Evolutionary conservation across 2,113 vertebrate species (phyloP).

Genomic region (Dipodomys spectabilis): DNA sequence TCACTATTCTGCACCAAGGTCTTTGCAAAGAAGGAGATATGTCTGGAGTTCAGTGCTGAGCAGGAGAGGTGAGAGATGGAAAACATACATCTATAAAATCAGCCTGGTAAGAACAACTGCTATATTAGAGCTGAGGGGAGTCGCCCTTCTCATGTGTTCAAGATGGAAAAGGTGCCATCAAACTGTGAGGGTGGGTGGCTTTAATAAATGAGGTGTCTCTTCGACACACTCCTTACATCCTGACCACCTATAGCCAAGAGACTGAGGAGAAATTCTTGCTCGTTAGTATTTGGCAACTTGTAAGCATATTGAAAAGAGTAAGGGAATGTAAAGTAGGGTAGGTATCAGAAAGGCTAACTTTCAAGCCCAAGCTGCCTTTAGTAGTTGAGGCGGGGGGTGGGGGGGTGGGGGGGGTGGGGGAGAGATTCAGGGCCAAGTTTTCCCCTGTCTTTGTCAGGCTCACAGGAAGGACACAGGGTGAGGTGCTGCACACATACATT

Average conservation of each 20-base stretch:
- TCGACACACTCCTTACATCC: neutral
- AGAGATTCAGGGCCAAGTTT: neutral
- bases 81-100: neutral
- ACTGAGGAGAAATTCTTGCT: neutral
- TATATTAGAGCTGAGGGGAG: neutral
- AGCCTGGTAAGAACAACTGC: slow-evolving; percentile 29
- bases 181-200: neutral
- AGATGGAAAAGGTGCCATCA: neutral
- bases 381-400: neutral
- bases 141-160: neutral
- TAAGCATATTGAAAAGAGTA: neutral
- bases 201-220: neutral
- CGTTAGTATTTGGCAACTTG: slow-evolving; percentile 10
- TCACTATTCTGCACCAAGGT: neutral
- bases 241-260: neutral
- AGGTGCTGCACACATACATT: accelerated
- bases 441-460: too few species aligned
- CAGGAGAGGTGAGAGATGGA: neutral
- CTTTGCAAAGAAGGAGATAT: neutral
- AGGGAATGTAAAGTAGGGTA: neutral
- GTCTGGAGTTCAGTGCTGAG: neutral
- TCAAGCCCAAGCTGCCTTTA: neutral
- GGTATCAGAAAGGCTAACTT: neutral
- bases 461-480: neutral
- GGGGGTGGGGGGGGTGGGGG: too few species aligned